Conservation (phyloP, 2,797 vertebrate genomes). For the Diceros bicornis region DNA sequence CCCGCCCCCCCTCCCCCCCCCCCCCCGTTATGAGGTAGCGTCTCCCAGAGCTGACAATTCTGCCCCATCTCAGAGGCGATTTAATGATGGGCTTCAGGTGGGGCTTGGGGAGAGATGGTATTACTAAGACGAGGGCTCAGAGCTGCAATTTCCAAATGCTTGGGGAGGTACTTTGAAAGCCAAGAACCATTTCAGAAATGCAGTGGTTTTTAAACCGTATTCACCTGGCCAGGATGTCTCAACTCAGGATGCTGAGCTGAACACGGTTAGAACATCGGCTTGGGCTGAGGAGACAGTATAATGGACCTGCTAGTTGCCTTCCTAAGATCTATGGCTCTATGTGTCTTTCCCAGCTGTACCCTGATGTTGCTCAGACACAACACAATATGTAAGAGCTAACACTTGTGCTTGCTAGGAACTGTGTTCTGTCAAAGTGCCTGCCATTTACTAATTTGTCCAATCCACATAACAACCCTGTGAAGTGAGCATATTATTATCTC, state of each 20-base stretch:
- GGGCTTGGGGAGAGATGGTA: conserved; percentile 41
- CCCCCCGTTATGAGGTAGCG: conserved; percentile 68
- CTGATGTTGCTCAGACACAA: background rate
- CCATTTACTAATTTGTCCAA: background rate
- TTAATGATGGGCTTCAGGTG: conserved; percentile 74
- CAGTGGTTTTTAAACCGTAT: conserved; percentile 48
- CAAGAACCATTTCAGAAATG: conserved; percentile 41
- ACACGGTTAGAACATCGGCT: background rate
- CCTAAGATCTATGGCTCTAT: background rate
- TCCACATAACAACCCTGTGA: background rate
- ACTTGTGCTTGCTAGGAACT: background rate
- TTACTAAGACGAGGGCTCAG: background rate
- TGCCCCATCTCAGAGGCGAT: conserved; percentile 43
- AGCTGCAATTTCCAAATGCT: conserved; percentile 75
- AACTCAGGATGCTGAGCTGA: background rate
- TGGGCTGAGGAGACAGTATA: background rate
- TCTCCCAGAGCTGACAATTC: conserved; percentile 62
- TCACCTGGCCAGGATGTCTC: background rate
- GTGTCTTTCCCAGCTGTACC: background rate
- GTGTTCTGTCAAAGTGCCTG: background rate
- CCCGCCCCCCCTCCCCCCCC: too few species aligned
- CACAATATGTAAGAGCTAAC: background rate
- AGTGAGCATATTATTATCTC: background rate
- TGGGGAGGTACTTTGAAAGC: conserved; percentile 45
- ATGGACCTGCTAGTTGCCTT: too few species aligned